Evolutionary conservation across 2,797 vertebrate species (phyloP), one percentile per base, ranked within the genome.

Genomic region (Notoglanidium macrostoma): DNA sequence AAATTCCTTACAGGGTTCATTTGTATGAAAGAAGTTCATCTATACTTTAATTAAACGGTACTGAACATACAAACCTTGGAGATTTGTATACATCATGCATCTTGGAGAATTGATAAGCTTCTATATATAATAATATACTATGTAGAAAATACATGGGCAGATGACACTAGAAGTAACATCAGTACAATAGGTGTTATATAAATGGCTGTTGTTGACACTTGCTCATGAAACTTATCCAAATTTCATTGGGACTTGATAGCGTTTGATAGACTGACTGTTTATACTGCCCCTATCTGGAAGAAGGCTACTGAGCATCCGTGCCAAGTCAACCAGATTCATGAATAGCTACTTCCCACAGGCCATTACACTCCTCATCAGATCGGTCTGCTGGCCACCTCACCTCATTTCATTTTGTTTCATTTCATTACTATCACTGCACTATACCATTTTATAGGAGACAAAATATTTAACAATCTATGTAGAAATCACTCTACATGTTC

Each of bases 351-450:
- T 51, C 46, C 26, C 46, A 76, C 17, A 29, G 46, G 5, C 46
- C 73, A 51, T 76, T 76, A 76, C 46, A 76, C 12, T 76, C 6
- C n/a, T 76, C n/a, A 76, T 54, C n/a, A 76, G 2, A 76, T 19
- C 17, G 15, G 46, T 29, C 73, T 54, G 49, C 54, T 29, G 26
- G 73, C 7, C 49, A 51, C 49, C 14, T 29, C n/a, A 76, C 29
- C 73, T 76, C 49, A 76, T 76, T 76, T 29, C 46, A 54, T 26
- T 46, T 76, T 29, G 70, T 73, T n/a, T 73, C 70, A 46, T 49
- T 49, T 73, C 23, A n/a, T 73, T 46, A 73, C 70, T 73, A 19
- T 49, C 11, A 46, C 70, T 46, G 46, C 26, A 29, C 14, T 23
- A 35, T 23, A 10, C 23, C 21, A 17, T 76, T 51, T 49, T 29